Base-by-base conservation (phyloP, 2,888 invertebrate genomes). In the Oegoconia quadripuncta region DNA sequence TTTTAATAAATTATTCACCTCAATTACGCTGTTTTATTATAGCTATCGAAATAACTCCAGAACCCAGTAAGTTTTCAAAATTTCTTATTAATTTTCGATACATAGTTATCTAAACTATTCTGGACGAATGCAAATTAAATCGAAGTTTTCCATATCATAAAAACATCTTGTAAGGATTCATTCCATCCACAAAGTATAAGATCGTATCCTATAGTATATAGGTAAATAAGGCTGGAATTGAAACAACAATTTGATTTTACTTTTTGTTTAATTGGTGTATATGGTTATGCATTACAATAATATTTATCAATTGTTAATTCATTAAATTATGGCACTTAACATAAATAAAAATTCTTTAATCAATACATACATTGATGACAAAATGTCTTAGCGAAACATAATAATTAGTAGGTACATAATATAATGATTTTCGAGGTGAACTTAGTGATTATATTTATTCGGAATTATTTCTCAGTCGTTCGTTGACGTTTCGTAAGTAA, bases 291-390 rank as follows among this genome's bases (percentile, higher is more conserved):
- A 77, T 82, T 83, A 82, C 70, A 81, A 80, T 81, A 80, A 75
- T 81, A 81, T 69, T 81, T 79, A 81, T 83, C 77, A 69, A 78
- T 81, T 83, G 83, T 86, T 87, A 86, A 81, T 81, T 86, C 75
- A 77, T 86, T 81, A 82, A 84, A 82, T 84, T 87, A 87, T 87
- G 87, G 87, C 87, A 87, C 87, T 86, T 81, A 86, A 86, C 69
- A 76, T 62, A 84, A 82, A 77, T 67, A 71, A 78, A 27, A 73
- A 78, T 64, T 66, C 59, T 73, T 59, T 67, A 65, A 75, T 75
- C 64, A 76, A 79, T 79, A 83, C 65, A 81, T 80, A 80, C 56
- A 67, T n/a, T n/a, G n/a, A 55, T 66, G 67, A 74, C 70, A 71
- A 64, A 70, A 80, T 77, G 78, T 81, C 79, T 65, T 72, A 76